Evolutionary conservation across 2,113 vertebrate genomes (phyloP).

Genomic region (Jaculus jaculus): DNA sequence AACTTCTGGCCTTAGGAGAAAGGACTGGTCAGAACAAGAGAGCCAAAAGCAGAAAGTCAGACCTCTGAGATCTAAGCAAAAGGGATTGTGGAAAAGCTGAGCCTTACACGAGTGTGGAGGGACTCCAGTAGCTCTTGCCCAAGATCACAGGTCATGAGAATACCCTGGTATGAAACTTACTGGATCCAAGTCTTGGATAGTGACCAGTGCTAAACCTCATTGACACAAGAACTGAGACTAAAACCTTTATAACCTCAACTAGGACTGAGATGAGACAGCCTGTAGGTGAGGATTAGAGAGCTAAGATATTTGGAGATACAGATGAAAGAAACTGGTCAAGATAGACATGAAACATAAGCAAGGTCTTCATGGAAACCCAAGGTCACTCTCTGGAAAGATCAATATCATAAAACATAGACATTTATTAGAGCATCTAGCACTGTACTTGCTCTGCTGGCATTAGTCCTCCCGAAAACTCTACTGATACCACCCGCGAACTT

Average conservation of each 20-base stretch:
- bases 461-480: not conserved
- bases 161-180: not conserved
- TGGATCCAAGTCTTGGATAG: not conserved
- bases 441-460: not conserved
- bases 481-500: not conserved
- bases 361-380: not conserved
- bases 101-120: not conserved
- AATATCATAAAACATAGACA: not conserved
- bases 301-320: constrained; percentile 12
- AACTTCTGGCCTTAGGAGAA: not conserved
- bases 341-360: not conserved
- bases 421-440: constrained; percentile 17
- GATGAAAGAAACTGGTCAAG: constrained; percentile 4
- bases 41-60: constrained; percentile 40
- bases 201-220: not conserved
- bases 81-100: not conserved
- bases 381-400: constrained; percentile 16
- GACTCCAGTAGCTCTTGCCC: not conserved
- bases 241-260: not conserved
- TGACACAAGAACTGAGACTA: not conserved
- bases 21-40: not conserved
- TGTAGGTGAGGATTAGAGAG: not conserved
- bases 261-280: not conserved
- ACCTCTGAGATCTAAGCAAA: not conserved
- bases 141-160: not conserved